phyloP scores from a whole-genome alignment of 2,888 invertebrate species.

The Halictus quadricinctus region DNA sequence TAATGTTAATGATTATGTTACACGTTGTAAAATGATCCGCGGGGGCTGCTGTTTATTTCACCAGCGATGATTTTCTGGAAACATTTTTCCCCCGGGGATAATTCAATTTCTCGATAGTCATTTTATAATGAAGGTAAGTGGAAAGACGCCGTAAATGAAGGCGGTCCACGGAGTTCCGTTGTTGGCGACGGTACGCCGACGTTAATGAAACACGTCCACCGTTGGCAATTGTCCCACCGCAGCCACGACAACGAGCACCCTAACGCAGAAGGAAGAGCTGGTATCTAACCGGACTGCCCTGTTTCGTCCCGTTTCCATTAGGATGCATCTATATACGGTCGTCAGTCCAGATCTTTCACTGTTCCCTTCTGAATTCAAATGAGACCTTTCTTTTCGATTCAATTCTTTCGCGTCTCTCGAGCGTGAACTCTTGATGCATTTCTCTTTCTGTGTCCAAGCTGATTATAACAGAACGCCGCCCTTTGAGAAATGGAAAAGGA shows the following conservation, averaged over 20 bases:
- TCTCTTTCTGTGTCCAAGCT: background rate
- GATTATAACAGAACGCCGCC: background rate
- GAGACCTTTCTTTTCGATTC: slow-evolving; percentile 44
- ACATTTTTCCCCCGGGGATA: slow-evolving; percentile 19
- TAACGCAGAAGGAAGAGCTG: slow-evolving; percentile 59
- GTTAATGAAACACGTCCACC: slow-evolving; percentile 77
- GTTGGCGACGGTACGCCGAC: slow-evolving; percentile 70
- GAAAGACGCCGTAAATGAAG: slow-evolving; percentile 37
- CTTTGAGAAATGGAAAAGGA: background rate
- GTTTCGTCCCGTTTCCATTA: slow-evolving; percentile 67
- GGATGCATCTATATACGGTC: slow-evolving; percentile 46
- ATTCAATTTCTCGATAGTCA: slow-evolving; percentile 40
- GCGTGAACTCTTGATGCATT: slow-evolving; percentile 1
- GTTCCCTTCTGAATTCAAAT: slow-evolving; percentile 66
- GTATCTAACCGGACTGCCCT: slow-evolving; percentile 37
- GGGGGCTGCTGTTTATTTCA: background rate
- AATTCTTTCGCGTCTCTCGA: slow-evolving; percentile 26
- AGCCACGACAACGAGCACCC: slow-evolving; percentile 62
- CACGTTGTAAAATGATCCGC: background rate
- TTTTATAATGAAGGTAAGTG: slow-evolving; percentile 35
- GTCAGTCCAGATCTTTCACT: slow-evolving; percentile 38
- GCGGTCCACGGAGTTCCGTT: slow-evolving; percentile 32
- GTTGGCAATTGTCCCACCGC: slow-evolving; percentile 76
- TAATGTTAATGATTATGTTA: background rate
- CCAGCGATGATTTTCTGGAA: background rate